These are phyloP conservation scores for Coreoperca whiteheadi DNA, from an alignment of 2,113 vertebrate species.

Conservation along the genomic window DNA sequence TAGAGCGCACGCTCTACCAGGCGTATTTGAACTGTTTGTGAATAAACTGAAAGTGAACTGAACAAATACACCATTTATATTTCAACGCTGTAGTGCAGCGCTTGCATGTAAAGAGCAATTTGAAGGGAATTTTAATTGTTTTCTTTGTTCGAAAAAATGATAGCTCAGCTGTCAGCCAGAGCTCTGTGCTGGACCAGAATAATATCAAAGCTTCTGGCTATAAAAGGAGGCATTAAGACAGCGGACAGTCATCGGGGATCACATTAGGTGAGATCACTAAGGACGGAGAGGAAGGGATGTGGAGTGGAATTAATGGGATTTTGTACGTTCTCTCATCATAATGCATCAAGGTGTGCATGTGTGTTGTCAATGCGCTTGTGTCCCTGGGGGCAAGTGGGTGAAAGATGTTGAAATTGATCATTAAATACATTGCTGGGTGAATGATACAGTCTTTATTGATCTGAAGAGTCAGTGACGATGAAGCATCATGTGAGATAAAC, in stretches of 20 bases:
- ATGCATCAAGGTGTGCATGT: slow-evolving; percentile 51
- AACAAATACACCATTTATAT: slow-evolving; percentile 16
- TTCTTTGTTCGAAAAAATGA: slow-evolving; percentile 20
- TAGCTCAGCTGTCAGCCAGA: slow-evolving; percentile 35
- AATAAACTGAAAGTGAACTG: no score
- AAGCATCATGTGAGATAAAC: slow-evolving; percentile 6
- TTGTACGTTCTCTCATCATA: slow-evolving; percentile 48
- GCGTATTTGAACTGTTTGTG: no score
- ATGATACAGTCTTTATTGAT: slow-evolving; percentile 60
- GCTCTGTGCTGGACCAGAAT: slow-evolving; percentile 27
- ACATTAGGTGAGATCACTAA: slow-evolving; percentile 68
- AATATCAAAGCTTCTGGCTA: slow-evolving; percentile 53
- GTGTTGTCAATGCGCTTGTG: not conserved
- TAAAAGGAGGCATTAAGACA: slow-evolving; percentile 59
- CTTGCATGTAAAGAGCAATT: slow-evolving; percentile 10
- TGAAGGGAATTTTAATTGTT: slow-evolving; percentile 34
- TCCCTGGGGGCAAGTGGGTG: slow-evolving; percentile 25
- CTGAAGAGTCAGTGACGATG: slow-evolving; percentile 12
- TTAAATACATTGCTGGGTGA: slow-evolving; percentile 54
- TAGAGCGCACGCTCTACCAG: no score
- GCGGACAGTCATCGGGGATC: slow-evolving; percentile 63
- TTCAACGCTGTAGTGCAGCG: not conserved
- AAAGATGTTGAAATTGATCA: slow-evolving; percentile 62
- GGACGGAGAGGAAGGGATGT: slow-evolving; percentile 30
- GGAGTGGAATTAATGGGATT: slow-evolving; percentile 70